Evolutionary conservation across 1,140 invertebrate genomes (phyloP).

Genomic region (Lepidurus couesii): DNA sequence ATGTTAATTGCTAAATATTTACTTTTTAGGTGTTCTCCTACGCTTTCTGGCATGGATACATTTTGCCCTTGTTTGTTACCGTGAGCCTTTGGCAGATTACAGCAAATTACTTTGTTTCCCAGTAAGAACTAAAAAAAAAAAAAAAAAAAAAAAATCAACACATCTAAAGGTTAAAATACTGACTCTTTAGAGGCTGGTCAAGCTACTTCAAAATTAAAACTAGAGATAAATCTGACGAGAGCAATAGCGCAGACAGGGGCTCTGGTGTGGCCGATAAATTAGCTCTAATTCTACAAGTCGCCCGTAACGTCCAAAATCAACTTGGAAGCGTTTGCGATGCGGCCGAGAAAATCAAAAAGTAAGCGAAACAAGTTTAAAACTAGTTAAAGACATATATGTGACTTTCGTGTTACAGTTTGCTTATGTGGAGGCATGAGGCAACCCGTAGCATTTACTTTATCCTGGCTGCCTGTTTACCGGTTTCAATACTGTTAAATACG

Average conservation of each 20-base stretch:
- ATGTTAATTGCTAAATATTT: slow-evolving; percentile 25
- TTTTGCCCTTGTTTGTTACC: slow-evolving; percentile 38
- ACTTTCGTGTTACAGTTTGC: slow-evolving; percentile 41
- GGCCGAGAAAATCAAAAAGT: slow-evolving; percentile 48
- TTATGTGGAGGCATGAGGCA: slow-evolving; percentile 45
- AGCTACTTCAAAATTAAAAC: slow-evolving; percentile 27
- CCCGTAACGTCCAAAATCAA: slow-evolving; percentile 47
- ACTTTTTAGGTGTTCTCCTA: slow-evolving; percentile 31
- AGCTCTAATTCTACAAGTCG: slow-evolving; percentile 46
- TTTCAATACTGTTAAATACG: slow-evolving; percentile 41
- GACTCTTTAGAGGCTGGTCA: slow-evolving; percentile 37
- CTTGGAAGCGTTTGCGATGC: slow-evolving; percentile 44
- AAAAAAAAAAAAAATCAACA: not conserved
- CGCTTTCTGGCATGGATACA: slow-evolving; percentile 37
- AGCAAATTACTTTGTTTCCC: slow-evolving; percentile 36
- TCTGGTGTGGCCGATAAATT: slow-evolving; percentile 45
- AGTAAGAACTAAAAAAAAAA: slow-evolving; percentile 18
- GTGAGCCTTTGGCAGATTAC: slow-evolving; percentile 37
- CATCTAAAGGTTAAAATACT: slow-evolving; percentile 23
- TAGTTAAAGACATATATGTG: not conserved
- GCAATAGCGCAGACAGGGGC: slow-evolving; percentile 38
- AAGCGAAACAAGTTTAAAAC: slow-evolving; percentile 27
- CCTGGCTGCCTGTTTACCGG: slow-evolving; percentile 39
- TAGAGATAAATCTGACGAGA: slow-evolving; percentile 33
- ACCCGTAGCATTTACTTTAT: slow-evolving; percentile 43